Evolutionary conservation across 2,797 vertebrate species (phyloP).

Genomic region (Australoheros facetus): DNA sequence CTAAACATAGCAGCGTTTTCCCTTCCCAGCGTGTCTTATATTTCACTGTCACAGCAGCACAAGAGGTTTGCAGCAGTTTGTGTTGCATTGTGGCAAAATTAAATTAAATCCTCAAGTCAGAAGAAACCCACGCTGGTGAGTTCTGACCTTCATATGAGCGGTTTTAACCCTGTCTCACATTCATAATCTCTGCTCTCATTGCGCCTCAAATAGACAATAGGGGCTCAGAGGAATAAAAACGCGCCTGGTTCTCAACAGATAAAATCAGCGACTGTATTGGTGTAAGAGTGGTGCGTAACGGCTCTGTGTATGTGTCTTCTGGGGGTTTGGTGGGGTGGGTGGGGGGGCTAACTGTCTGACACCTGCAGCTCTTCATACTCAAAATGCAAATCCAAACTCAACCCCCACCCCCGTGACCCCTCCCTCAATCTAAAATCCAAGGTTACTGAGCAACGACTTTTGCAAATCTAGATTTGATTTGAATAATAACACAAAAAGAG

Average conservation of each 20-base stretch:
- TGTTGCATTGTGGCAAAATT: neutral
- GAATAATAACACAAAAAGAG: constrained; percentile 51
- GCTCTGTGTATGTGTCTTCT: constrained; percentile 22
- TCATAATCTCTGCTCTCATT: constrained; percentile 67
- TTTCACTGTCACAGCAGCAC: neutral
- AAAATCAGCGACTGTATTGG: constrained; percentile 67
- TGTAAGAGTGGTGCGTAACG: constrained; percentile 45
- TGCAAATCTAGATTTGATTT: constrained; percentile 63
- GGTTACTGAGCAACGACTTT: constrained; percentile 71
- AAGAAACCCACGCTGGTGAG: constrained; percentile 50
- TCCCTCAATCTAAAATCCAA: constrained; percentile 56
- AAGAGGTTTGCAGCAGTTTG: neutral
- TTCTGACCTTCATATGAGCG: constrained; percentile 55
- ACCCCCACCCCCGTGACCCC: constrained; percentile 53
- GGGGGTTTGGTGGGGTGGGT: neutral
- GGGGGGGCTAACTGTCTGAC: constrained; percentile 71
- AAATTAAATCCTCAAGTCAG: constrained; percentile 11
- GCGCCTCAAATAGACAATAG: constrained; percentile 51
- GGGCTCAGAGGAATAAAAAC: constrained; percentile 49
- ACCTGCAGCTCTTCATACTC: constrained; percentile 81
- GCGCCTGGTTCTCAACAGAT: constrained; percentile 55
- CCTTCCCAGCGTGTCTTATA: too few species aligned
- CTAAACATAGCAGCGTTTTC: neutral
- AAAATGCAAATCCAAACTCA: constrained; percentile 77
- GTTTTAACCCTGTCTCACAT: constrained; percentile 71